Conservation (phyloP, 2,113 vertebrate species). For the Protobothrops mucrosquamatus region DNA sequence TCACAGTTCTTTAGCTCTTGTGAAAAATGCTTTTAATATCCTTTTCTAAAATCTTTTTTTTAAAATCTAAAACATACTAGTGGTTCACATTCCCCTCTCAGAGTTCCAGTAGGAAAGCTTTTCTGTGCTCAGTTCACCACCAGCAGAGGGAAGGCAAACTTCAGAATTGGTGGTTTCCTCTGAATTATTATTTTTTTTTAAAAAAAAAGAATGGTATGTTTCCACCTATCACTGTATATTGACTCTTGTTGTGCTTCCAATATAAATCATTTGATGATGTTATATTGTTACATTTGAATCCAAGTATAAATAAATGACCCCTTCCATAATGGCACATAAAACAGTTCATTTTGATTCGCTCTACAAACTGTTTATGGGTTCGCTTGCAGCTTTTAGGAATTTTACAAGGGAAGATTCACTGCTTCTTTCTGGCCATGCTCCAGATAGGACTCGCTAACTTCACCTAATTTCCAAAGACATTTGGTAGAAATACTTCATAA, state of each 20-base stretch:
- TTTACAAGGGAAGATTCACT: slow-evolving; percentile 78
- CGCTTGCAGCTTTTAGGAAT: slow-evolving; percentile 69
- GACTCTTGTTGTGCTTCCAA: slow-evolving; percentile 68
- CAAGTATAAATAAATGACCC: slow-evolving; percentile 76
- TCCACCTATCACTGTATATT: slow-evolving; percentile 72
- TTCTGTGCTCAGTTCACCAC: slow-evolving; percentile 62
- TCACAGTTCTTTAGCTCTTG: slow-evolving; percentile 24
- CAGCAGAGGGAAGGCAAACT: slow-evolving; percentile 56
- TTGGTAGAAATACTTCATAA: slow-evolving; percentile 66
- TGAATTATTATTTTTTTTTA: slow-evolving; percentile 38
- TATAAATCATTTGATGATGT: slow-evolving; percentile 72
- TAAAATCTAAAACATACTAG: slow-evolving; percentile 38
- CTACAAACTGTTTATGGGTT: slow-evolving; percentile 79
- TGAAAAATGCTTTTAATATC: slow-evolving; percentile 1
- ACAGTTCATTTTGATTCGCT: slow-evolving; percentile 72
- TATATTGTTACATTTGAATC: slow-evolving; percentile 73
- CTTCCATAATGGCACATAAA: slow-evolving; percentile 75
- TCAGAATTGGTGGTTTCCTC: slow-evolving; percentile 52
- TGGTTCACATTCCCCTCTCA: slow-evolving; percentile 63
- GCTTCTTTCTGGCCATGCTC: slow-evolving; percentile 71
- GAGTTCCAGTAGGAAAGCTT: slow-evolving; percentile 77
- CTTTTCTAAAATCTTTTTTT: slow-evolving; percentile 42
- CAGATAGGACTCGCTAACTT: slow-evolving; percentile 72
- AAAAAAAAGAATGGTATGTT: slow-evolving; percentile 79
- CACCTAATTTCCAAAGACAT: slow-evolving; percentile 76